These are phyloP conservation scores for Melanotaenia boesemani DNA, from an alignment of 2,797 vertebrate species.

Conservation along the genomic window DNA sequence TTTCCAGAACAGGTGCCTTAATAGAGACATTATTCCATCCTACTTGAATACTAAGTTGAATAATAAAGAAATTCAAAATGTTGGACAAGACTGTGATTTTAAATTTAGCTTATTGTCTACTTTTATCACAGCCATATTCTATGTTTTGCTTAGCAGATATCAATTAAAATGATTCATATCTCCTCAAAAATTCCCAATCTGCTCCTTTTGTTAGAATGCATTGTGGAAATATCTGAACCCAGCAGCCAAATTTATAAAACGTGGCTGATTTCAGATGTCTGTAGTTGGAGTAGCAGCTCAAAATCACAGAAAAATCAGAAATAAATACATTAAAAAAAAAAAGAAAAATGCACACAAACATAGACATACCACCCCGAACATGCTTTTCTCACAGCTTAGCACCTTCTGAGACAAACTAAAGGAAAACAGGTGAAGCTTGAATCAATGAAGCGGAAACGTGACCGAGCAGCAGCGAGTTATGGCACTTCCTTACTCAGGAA, in stretches of 20 bases:
- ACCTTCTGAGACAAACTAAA: conserved; percentile 64
- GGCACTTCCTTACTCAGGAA: conserved; percentile 50
- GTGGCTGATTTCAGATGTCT: conserved; percentile 27
- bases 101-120: background rate
- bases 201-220: conserved; percentile 20
- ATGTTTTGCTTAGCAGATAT: background rate
- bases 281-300: conserved; percentile 38
- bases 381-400: conserved; percentile 56
- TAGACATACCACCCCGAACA: conserved; percentile 15
- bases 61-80: background rate
- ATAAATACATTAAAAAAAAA: conserved; percentile 10
- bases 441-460: background rate
- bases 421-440: conserved; percentile 36
- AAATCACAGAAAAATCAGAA: conserved; percentile 36
- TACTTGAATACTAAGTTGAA: conserved; percentile 24
- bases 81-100: conserved; percentile 3
- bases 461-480: conserved; percentile 40
- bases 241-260: conserved; percentile 8
- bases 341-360: background rate
- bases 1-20: conserved; percentile 50
- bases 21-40: conserved; percentile 1
- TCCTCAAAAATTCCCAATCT: background rate
- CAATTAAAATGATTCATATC: background rate
- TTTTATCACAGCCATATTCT: background rate
- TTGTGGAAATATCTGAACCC: conserved; percentile 44